Conservation (phyloP, 2,797 vertebrate species). For the Danio jaintianensis region DNA sequence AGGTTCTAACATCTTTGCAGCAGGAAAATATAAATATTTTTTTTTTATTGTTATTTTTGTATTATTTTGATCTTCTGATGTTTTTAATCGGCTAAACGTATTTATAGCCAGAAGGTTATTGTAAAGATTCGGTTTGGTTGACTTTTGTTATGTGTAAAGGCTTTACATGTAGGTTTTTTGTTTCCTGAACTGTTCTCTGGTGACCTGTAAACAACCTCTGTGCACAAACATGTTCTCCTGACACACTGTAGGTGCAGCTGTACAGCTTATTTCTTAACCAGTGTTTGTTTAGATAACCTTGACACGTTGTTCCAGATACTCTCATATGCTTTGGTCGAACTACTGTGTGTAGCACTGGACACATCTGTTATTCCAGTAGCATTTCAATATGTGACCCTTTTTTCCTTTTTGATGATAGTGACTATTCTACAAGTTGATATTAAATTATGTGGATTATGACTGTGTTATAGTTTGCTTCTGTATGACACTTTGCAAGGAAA, state of each 20-base stretch:
- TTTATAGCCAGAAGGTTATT: slow-evolving; percentile 62
- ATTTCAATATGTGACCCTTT: slow-evolving; percentile 70
- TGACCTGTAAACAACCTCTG: slow-evolving; percentile 64
- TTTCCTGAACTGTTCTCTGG: slow-evolving; percentile 67
- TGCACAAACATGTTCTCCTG: slow-evolving; percentile 69
- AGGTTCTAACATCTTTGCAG: slow-evolving; percentile 81
- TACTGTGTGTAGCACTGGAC: slow-evolving; percentile 29
- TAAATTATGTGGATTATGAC: slow-evolving; percentile 58
- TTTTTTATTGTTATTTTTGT: slow-evolving; percentile 80
- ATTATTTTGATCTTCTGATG: slow-evolving; percentile 70
- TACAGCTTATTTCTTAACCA: slow-evolving; percentile 63
- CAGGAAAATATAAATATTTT: slow-evolving; percentile 73
- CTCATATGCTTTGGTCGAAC: slow-evolving; percentile 23
- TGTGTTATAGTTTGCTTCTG: slow-evolving; percentile 6
- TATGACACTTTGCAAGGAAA: neutral
- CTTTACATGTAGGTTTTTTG: slow-evolving; percentile 63
- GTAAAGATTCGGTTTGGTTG: slow-evolving; percentile 65
- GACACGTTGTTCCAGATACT: slow-evolving; percentile 58
- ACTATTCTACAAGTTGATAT: slow-evolving; percentile 59
- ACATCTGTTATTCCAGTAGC: slow-evolving; percentile 61
- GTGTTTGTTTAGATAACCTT: slow-evolving; percentile 57
- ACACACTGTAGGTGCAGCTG: slow-evolving; percentile 62
- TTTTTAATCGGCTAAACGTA: slow-evolving; percentile 71
- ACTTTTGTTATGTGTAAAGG: slow-evolving; percentile 73
- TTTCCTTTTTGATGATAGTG: slow-evolving; percentile 30